These are phyloP conservation scores for Lethenteron camtschaticum DNA, from an alignment of 2,113 vertebrate species.

Conservation along the genomic window DNA sequence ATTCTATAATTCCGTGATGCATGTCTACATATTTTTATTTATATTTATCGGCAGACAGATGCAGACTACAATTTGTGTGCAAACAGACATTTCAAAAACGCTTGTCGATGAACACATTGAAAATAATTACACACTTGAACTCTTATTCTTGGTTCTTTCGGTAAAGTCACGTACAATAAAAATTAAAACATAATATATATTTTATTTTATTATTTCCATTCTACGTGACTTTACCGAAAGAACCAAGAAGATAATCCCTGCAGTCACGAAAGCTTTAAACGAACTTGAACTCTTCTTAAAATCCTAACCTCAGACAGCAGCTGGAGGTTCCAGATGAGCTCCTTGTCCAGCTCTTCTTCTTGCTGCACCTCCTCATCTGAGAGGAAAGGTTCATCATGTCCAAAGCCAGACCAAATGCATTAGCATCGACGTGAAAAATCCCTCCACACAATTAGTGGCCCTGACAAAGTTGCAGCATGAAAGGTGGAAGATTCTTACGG, in stretches of 20 bases:
- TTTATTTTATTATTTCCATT: too few species aligned
- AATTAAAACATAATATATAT: too few species aligned
- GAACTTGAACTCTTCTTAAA: not conserved
- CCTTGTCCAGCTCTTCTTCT: slow-evolving; percentile 92
- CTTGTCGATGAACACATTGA: too few species aligned
- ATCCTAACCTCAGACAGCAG: slow-evolving; percentile 57
- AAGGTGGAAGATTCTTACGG: slow-evolving; percentile 35
- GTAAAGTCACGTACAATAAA: too few species aligned
- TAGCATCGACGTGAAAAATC: not conserved
- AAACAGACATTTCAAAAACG: not conserved
- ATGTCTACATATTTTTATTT: too few species aligned
- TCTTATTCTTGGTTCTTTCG: not conserved
- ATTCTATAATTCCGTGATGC: too few species aligned
- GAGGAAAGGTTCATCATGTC: slow-evolving; percentile 9
- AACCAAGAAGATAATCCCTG: too few species aligned
- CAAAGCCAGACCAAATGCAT: slow-evolving; percentile 5
- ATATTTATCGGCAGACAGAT: too few species aligned
- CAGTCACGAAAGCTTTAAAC: not conserved
- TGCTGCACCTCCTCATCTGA: slow-evolving; percentile 75
- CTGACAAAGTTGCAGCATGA: not conserved
- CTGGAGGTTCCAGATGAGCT: slow-evolving; percentile 83
- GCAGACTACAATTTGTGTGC: not conserved
- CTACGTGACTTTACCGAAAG: not conserved
- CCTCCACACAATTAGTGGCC: not conserved
- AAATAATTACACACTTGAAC: not conserved